Base-by-base conservation (phyloP, 2,888 invertebrate genomes). In the Cephus pygmeus region DNA sequence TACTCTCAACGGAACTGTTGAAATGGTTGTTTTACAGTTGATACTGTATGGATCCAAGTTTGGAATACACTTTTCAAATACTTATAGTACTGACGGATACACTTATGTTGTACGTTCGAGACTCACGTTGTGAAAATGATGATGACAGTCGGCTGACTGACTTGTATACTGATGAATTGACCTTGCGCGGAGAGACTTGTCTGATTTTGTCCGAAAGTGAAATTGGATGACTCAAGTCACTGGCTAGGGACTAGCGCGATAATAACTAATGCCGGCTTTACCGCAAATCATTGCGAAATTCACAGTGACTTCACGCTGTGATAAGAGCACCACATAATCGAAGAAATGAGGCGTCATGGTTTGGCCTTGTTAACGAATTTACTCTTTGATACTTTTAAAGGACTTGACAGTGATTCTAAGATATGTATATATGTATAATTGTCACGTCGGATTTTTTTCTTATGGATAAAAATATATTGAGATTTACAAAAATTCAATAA, bases 201-300 rank as follows among this genome's bases (percentile, higher is more conserved):
- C 69, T 31, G 33, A 71, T 71, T 30, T 31, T 33, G 31, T 33
- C 31, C 71, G 2, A 71, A 33, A 71, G 31, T n/a, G 1, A 71
- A 33, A 31, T 15, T 33, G 71, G 71, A 71, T 71, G 71, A 71
- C 71, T 71, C 71, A 71, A 71, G 33, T 15, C 71, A 33, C 71
- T 33, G 31, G 15, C 31, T 33, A 9, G 31, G 71, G 33, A 9
- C 31, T 71, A 15, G 31, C 31, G 71, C 71, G 33, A 33, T 71
- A 30, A 69, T 69, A 71, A 31, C 31, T 33, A 56, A 33, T 1
- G 31, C 31, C 12, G 4, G 3, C 31, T 12, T 71, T 71, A 33
- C 71, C 71, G 71, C 33, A 71, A 71, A 33, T 33, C 71, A 33
- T 71, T 71, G 71, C 71, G 31, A 71, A 71, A 11, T 12, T 12